Evolutionary conservation across 2,888 invertebrate species (phyloP).

Genomic region (Caradrina clavipalpis): DNA sequence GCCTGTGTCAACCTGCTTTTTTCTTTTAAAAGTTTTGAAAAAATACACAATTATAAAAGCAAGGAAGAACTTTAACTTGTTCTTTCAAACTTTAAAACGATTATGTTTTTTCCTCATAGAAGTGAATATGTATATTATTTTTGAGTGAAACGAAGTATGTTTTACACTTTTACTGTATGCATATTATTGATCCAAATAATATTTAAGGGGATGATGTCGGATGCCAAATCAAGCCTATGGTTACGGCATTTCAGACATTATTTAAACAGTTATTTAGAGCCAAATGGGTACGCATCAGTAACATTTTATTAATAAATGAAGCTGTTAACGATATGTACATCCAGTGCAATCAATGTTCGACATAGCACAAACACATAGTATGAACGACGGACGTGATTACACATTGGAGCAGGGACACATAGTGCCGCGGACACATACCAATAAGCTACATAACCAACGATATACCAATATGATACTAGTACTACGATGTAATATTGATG

Average conservation of each 20-base stretch:
- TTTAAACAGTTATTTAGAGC: too few species aligned
- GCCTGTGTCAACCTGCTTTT: neutral
- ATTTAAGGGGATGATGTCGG: too few species aligned
- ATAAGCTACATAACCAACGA: constrained; percentile 36
- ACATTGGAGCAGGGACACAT: constrained; percentile 32
- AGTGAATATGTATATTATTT: too few species aligned
- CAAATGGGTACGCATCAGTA: neutral
- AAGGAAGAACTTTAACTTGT: too few species aligned
- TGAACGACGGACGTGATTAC: constrained; percentile 18
- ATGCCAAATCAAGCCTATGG: too few species aligned
- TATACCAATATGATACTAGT: constrained; percentile 19
- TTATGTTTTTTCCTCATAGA: too few species aligned
- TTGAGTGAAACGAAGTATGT: too few species aligned
- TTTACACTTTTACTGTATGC: too few species aligned
- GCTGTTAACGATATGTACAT: constrained; percentile 9
- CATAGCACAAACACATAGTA: constrained; percentile 17
- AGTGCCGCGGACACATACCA: constrained; percentile 34
- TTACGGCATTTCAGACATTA: too few species aligned
- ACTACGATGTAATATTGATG: constrained; percentile 22
- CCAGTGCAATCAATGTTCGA: constrained; percentile 30
- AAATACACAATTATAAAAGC: too few species aligned
- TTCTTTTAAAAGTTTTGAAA: neutral
- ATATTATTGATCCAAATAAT: too few species aligned
- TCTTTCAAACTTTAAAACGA: too few species aligned
- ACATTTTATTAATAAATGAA: constrained; percentile 20